Evolutionary conservation across 1,140 invertebrate species (phyloP), one percentile per base, ranked within the genome.

Genomic region (Ctenoplectra terminalis): DNA sequence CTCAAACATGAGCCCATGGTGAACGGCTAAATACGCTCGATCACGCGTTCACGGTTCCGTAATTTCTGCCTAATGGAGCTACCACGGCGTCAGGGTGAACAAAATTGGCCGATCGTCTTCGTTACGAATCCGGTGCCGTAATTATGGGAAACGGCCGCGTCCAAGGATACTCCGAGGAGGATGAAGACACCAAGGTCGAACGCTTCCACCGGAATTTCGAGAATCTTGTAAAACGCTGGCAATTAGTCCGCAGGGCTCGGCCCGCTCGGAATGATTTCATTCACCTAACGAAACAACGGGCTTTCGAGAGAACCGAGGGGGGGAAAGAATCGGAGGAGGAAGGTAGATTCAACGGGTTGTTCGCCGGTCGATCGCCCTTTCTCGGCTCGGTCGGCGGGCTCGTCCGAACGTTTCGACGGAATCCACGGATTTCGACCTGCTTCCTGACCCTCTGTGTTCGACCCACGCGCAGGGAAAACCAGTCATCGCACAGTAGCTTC

Each of bases 391-490:
- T 9, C 15, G 37, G 7, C 56, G 37, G 63, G 71, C 78, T 82
- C 80, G 75, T 81, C 79, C 17, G 63, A 88, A 85, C 83, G 84
- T 88, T 87, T 87, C 64, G 48, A 37, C 48, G 78, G 78, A 81
- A 84, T 88, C 31, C 64, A 29, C n/a, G 29, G 2, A 58, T 60
- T 46, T 73, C 54, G 20, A n/a, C 13, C 13, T 67, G 52, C 50
- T 73, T 54, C 7, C 23, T 50, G 9, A n/a, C 1, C 31, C 8
- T 11, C 11, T 3, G 40, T 9, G 40, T 9, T 46, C 8, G 15
- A 15, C 3, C 1, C 29, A 40, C 40, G 20, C 9, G 29, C 20
- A 1, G 15, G n/a, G 29, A 67, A 20, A 48, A 11, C 46, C 46
- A 48, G 46, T 58, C 13, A 15, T 26, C 7, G 20, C 43, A 20